Base-by-base conservation (phyloP, 2,888 invertebrate species). In the Liodrosophila aerea region DNA sequence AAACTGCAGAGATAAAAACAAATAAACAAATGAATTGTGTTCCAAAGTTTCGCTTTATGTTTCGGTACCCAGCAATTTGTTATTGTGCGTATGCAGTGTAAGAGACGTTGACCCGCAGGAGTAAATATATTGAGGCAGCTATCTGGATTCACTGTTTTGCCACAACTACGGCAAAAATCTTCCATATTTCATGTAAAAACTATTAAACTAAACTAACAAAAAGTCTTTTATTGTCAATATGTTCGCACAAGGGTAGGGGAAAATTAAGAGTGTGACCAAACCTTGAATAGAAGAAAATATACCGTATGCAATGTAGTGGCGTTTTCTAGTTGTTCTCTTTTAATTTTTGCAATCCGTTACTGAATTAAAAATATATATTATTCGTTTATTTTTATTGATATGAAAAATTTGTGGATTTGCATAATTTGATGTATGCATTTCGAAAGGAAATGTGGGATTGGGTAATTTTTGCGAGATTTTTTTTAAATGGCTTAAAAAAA, bases 161-260 rank as follows among this genome's bases (percentile, higher is more conserved):
- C 86, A 41, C 78, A 80, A 13, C 74, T 73, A 12, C 85, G 77
- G 51, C 85, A 83, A 47, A 60, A 80, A 4, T 60, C 43, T n/a
- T 80, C 57, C 85, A 78, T 85, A 41, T 57, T 41, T 2, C 22
- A 15, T 16, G 27, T 7, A 16, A 31, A 50, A 49, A 12, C n/a
- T n/a, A n/a, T n/a, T n/a, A n/a, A n/a, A n/a, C n/a, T n/a, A n/a
- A n/a, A n/a, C 3, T 22, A 22, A 22, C 22, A 22, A 22, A 2
- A 22, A 22, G 22, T 22, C n/a, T 22, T 22, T 18, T 33, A 11
- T 36, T 44, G n/a, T 52, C 51, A 52, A 11, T 39, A 16, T 39
- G 39, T 22, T 22, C 2, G 5, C 22, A 22, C 2, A 4, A 22
- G 5, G 2, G 22, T n/a, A n/a, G n/a, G n/a, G n/a, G n/a, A n/a